Evolutionary conservation across 2,113 vertebrate genomes (phyloP).

Genomic region (Salvator merianae): DNA sequence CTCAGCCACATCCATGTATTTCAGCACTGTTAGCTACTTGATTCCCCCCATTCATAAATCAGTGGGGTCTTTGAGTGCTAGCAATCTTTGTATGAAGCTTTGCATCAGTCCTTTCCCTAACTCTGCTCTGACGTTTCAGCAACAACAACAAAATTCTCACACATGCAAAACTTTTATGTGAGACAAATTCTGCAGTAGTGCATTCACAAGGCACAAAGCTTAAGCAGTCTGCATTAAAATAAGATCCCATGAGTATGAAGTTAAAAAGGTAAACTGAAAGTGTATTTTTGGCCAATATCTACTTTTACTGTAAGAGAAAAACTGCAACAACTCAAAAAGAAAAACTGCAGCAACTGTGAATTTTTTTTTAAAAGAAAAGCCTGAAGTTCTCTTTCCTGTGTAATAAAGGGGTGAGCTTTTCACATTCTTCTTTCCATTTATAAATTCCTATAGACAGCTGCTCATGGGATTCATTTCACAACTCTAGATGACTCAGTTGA

Average conservation of each 20-base stretch:
- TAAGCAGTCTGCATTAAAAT: not conserved
- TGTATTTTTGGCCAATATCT: not conserved
- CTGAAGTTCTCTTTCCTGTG: not conserved
- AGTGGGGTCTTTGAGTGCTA: no score
- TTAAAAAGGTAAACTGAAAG: not conserved
- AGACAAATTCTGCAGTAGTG: not conserved
- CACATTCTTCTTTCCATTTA: not conserved
- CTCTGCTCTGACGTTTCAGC: not conserved
- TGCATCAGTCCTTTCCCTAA: no score
- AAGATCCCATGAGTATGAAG: not conserved
- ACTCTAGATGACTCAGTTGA: not conserved
- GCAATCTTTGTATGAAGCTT: no score
- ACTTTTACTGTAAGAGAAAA: not conserved
- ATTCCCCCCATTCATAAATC: no score
- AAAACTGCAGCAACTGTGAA: no score
- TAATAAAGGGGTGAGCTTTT: not conserved
- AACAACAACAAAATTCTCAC: not conserved
- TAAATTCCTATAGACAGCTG: not conserved
- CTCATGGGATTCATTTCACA: conserved; percentile 16
- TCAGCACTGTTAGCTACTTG: no score
- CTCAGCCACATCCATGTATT: no score
- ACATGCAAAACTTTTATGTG: not conserved
- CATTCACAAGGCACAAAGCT: not conserved
- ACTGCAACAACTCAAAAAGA: not conserved
- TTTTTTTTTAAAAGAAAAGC: not conserved